A percentile compares a stretch with the other conserved stretches of the same genome.
Conservation (phyloP, 2,113 vertebrate genomes). For the Tragelaphus buxtoni region DNA sequence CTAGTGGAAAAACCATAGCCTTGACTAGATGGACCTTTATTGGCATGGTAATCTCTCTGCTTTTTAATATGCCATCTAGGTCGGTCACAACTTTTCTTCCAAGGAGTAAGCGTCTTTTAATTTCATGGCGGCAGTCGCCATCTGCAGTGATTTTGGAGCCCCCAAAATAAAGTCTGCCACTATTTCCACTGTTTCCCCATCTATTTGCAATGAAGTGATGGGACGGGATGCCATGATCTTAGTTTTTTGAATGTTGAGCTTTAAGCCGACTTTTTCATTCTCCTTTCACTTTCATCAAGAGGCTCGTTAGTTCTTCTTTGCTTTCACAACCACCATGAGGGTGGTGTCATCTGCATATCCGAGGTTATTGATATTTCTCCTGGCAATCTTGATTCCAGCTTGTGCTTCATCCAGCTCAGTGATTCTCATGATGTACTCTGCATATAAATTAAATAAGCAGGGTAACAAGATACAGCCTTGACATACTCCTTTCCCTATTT, state of each 20-base stretch:
- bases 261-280: background rate
- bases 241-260: background rate
- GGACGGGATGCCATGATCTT: background rate
- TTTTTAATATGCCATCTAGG: background rate
- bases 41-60: fast-evolving
- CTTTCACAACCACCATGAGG: background rate
- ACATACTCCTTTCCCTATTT: background rate
- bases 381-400: background rate
- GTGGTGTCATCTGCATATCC: background rate
- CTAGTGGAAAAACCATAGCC: background rate
- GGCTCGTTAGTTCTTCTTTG: background rate
- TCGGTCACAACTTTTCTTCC: background rate
- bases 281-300: background rate
- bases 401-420: background rate
- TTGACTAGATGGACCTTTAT: background rate
- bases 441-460: background rate
- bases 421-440: background rate
- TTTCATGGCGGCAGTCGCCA: background rate
- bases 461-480: background rate
- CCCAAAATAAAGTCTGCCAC: background rate
- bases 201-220: background rate
- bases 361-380: background rate
- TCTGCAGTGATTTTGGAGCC: background rate
- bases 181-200: background rate
- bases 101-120: background rate